Evolutionary conservation across 2,888 invertebrate genomes (phyloP).

Genomic region (Suillia variegata): DNA sequence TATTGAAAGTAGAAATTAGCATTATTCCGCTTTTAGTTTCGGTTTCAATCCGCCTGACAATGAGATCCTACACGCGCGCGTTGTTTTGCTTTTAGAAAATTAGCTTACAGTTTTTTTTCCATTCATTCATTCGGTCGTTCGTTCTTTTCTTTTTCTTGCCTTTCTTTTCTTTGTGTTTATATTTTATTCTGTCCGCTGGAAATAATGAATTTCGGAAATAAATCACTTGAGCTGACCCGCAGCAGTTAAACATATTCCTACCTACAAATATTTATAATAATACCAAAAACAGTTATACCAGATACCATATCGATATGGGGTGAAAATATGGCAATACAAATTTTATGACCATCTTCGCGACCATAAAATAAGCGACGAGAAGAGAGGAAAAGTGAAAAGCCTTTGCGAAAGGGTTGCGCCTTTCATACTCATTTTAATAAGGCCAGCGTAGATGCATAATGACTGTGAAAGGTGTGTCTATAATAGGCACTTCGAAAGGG

Average conservation of each 20-base stretch:
- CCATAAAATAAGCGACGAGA: background rate
- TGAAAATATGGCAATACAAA: slow-evolving; percentile 9
- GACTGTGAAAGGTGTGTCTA: slow-evolving; percentile 45
- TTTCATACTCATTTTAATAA: background rate
- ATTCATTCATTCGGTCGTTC: too few species aligned
- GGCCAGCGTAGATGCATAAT: too few species aligned
- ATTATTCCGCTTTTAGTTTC: background rate
- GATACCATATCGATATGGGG: background rate
- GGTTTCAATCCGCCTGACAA: too few species aligned
- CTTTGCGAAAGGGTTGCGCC: slow-evolving; percentile 29
- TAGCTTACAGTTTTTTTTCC: too few species aligned
- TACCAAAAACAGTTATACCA: too few species aligned
- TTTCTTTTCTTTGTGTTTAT: too few species aligned
- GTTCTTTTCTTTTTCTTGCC: too few species aligned
- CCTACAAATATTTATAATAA: too few species aligned
- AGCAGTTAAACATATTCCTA: background rate
- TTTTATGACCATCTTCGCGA: background rate
- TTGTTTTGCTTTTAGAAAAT: background rate
- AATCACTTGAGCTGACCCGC: slow-evolving; percentile 39
- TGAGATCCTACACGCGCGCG: slow-evolving; percentile 25
- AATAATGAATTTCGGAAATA: slow-evolving; percentile 50
- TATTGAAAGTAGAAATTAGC: background rate
- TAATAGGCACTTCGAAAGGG: slow-evolving; percentile 32
- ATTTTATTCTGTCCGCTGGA: slow-evolving; percentile 15
- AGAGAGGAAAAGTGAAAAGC: too few species aligned